Base-by-base conservation (phyloP, 2,113 vertebrate species). In the Microcebus ravelobensis region DNA sequence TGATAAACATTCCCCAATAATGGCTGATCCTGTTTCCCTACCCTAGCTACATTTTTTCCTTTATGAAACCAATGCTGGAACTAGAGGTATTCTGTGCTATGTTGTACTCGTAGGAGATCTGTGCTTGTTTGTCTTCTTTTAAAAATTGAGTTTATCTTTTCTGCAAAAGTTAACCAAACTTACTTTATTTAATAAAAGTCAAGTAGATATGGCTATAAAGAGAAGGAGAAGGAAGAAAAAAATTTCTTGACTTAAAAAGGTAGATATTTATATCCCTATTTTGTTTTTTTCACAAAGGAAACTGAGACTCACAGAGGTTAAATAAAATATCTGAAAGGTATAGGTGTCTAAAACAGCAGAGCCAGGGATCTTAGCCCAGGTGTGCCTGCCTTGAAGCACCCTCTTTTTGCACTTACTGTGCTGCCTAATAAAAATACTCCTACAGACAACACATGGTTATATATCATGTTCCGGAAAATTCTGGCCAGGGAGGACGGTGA, bases 381-480 rank as follows among this genome's bases (percentile, higher is more conserved):
- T 23, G 25, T 17, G 4, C 29, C 57, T 70, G 9, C 18, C 17
- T 67, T 12, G 50, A 34, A 50, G 18, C 27, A 27, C 25, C 36
- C 87, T 8, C 34, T 17, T 61, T 63, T 29, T 63, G n/a, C 27
- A 76, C 20, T 3, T 12, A 15, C 77, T 5, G 21, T 39, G 71
- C 4, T 20, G 73, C 65, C 25, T 42, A 10, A 21, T 4, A 67
- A 67, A 67, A 10, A 5, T 1, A 12, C 21, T n/a, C 23, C 13
- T 23, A 67, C 2, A 11, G 67, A 42, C 7, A 31, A 13, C 31
- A 42, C 0, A 2, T 67, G 31, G 17, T 36, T 50, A 15, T 29
- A n/a, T 0, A 0, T 34, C 71, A 18, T n/a, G 34, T 18, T 65
- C 59, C 18, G 63, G 70, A 5, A 48, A 39, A 59, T 3, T n/a